Evolutionary conservation across 2,888 invertebrate species (phyloP), one percentile per base, ranked within the genome.

Genomic region (Chymomyza amoena): DNA sequence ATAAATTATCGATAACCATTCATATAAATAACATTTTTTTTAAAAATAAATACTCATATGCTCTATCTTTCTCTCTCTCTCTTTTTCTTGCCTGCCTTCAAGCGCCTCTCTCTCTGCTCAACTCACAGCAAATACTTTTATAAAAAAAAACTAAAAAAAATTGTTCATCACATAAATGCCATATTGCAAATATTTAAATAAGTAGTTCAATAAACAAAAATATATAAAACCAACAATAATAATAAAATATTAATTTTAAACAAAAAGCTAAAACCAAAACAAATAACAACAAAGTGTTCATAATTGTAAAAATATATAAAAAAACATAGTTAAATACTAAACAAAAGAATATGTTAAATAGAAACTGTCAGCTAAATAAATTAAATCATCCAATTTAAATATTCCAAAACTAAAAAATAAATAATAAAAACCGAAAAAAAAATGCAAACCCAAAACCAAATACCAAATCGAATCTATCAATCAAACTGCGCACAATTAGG

Each of bases 261-360:
- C 54, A 63, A 68, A 68, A 60, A 64, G 16, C 59, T 62, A 74
- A 70, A 68, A 62, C 51, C 52, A 56, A 64, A 51, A 62, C 67
- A 70, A 77, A 70, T 78, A 75, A 77, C 75, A 79, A 75, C 71
- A 80, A 81, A 75, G 83, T 84, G 83, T 84, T 84, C 83, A 83
- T 78, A 79, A 75, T 61, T 76, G 70, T 78, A 68, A 78, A 66
- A 72, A 65, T 79, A 70, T 18, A 57, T 66, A 62, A 71, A 61
- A 32, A 61, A 9, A 25, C 45, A 68, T 25, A 51, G 7, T 51
- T 54, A 51, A 36, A 16, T 32, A 51, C 50, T 69, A 56, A 70
- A 68, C 16, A 63, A 69, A 66, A 6, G 65, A 64, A 75, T 70
- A 82, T 78, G 83, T 64, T 81, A 75, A 83, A 75, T 61, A 63